phyloP scores from a whole-genome alignment of 2,113 vertebrate genomes.

The Riparia riparia region DNA sequence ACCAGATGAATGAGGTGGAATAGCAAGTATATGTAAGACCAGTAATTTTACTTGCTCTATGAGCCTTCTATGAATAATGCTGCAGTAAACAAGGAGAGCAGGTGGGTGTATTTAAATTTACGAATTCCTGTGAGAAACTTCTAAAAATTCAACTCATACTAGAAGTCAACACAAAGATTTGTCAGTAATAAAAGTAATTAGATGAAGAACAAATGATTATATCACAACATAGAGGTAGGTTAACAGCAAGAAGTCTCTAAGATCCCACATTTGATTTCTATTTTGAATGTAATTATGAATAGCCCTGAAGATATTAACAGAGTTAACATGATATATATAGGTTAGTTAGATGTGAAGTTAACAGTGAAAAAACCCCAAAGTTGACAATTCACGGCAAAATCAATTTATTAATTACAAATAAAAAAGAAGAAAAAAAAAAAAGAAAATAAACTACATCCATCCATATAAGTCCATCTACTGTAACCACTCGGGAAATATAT shows the following conservation, averaged over 20 bases:
- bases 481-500: background rate
- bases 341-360: background rate
- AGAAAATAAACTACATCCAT: background rate
- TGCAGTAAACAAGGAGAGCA: background rate
- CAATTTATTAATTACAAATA: background rate
- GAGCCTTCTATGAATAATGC: background rate
- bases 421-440: background rate
- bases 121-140: background rate
- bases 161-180: background rate
- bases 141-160: background rate
- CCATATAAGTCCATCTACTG: background rate
- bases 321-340: background rate
- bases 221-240: background rate
- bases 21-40: background rate
- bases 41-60: background rate
- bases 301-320: background rate
- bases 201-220: background rate
- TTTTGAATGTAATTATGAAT: background rate
- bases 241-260: background rate
- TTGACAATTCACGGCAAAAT: background rate
- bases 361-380: background rate
- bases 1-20: background rate
- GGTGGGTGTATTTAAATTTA: background rate
- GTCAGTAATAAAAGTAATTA: background rate
- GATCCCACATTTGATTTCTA: background rate